These are phyloP conservation scores for Bergia puertoricense DNA, from an alignment of 92 coral and sea anemone genomes.

Conservation along the genomic window DNA sequence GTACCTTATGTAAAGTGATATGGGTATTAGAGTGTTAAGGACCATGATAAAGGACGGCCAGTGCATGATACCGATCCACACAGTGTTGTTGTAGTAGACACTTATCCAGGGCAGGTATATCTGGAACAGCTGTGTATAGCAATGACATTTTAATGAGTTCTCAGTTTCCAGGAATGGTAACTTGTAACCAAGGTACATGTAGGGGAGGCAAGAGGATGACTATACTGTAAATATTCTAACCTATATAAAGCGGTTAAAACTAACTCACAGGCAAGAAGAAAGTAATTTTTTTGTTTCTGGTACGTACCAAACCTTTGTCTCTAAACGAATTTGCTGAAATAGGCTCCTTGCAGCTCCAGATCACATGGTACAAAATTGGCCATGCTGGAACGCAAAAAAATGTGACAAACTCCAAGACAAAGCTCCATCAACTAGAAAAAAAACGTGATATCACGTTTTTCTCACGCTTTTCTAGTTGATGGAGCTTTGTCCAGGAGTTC, in stretches of 20 bases:
- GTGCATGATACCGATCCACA: conserved; percentile 84
- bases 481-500: too few species aligned
- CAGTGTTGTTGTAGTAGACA: conserved; percentile 73
- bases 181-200: not conserved
- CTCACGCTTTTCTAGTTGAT: too few species aligned
- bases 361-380: too few species aligned
- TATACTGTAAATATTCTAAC: too few species aligned
- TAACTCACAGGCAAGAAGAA: not conserved
- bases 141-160: not conserved
- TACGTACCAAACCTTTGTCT: not conserved
- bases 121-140: conserved; percentile 71
- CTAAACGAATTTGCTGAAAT: not conserved
- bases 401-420: too few species aligned
- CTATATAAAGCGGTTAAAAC: not conserved
- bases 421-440: too few species aligned
- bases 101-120: conserved; percentile 82
- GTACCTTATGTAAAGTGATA: conserved; percentile 96
- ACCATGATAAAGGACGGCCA: conserved; percentile 99
- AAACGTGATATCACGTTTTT: too few species aligned
- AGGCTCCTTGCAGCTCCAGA: too few species aligned
- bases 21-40: conserved; percentile 93
- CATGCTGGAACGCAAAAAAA: too few species aligned
- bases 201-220: not conserved
- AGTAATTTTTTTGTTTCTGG: not conserved
- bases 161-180: not conserved